Evolutionary conservation across 2,797 vertebrate species (phyloP).

Genomic region (Podarcis lilfordi): DNA sequence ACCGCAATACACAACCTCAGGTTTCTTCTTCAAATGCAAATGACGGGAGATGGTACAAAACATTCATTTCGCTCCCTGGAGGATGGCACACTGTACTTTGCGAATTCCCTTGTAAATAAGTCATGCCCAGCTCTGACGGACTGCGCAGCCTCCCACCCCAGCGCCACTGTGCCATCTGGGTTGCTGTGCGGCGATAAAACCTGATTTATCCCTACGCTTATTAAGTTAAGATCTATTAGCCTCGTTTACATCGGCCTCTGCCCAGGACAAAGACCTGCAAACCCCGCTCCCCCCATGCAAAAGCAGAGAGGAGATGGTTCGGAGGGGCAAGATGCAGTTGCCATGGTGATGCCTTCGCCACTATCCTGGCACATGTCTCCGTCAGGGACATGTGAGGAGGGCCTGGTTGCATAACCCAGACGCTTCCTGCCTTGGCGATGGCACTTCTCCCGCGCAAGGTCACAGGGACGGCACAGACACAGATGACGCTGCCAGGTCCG

Average conservation of each 20-base stretch:
- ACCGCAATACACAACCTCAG: not conserved
- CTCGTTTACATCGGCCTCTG: conserved; percentile 18
- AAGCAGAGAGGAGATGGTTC: not conserved
- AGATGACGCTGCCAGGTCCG: not conserved
- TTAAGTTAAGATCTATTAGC: conserved; percentile 67
- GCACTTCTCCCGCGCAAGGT: not conserved
- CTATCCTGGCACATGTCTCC: accelerated
- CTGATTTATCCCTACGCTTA: conserved; percentile 64
- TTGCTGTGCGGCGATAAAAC: conserved; percentile 46
- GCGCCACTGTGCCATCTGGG: not conserved
- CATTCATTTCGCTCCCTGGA: not conserved
- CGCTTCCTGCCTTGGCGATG: not conserved
- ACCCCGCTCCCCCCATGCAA: not conserved
- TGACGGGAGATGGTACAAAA: not conserved
- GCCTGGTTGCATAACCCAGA: not conserved
- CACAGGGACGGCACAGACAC: not conserved
- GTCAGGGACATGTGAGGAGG: not conserved
- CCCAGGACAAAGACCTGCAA: not conserved
- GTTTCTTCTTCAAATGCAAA: not conserved
- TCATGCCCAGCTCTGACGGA: not conserved
- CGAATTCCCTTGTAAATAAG: conserved; percentile 13
- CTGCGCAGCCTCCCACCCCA: not conserved
- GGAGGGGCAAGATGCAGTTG: not conserved
- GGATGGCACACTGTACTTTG: not conserved
- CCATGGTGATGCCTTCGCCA: not conserved